phyloP scores from a whole-genome alignment of 92 coral and sea anemone genomes.

The Zoanthus sansibaricus region DNA sequence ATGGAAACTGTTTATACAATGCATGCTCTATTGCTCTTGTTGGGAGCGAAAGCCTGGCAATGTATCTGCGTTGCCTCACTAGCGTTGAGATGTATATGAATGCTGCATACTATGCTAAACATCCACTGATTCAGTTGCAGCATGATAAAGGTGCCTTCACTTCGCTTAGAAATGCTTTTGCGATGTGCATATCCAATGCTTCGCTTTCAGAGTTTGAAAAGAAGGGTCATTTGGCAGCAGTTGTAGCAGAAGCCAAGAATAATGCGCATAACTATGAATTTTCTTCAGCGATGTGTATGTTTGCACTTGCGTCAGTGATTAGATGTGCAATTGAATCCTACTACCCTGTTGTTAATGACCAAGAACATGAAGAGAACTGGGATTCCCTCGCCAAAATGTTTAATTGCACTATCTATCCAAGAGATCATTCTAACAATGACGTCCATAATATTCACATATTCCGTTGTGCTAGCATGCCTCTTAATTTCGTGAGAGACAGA shows the following conservation, averaged over 20 bases:
- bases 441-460: slow-evolving; percentile 38
- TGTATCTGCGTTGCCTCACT: slow-evolving; percentile 38
- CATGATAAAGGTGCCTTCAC: slow-evolving; percentile 48
- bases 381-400: slow-evolving; percentile 36
- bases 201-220: slow-evolving; percentile 34
- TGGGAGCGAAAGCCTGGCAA: slow-evolving; percentile 31
- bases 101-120: slow-evolving; percentile 51
- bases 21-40: slow-evolving; percentile 44
- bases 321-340: slow-evolving; percentile 49
- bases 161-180: slow-evolving; percentile 55
- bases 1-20: slow-evolving; percentile 44
- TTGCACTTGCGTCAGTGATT: slow-evolving; percentile 34
- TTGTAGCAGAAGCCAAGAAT: slow-evolving; percentile 30
- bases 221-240: slow-evolving; percentile 35
- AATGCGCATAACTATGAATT: slow-evolving; percentile 31
- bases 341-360: slow-evolving; percentile 35
- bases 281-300: slow-evolving; percentile 42
- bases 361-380: slow-evolving; percentile 23
- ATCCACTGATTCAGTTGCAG: slow-evolving; percentile 49
- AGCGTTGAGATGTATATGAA: slow-evolving; percentile 37
- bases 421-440: slow-evolving; percentile 7
- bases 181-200: slow-evolving; percentile 47
- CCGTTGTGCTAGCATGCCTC: slow-evolving; percentile 46
- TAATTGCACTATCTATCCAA: slow-evolving; percentile 51
- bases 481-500: slow-evolving; percentile 22